Evolutionary conservation across 2,888 invertebrate genomes (phyloP).

Genomic region (Rhagophthalmus giganteus): DNA sequence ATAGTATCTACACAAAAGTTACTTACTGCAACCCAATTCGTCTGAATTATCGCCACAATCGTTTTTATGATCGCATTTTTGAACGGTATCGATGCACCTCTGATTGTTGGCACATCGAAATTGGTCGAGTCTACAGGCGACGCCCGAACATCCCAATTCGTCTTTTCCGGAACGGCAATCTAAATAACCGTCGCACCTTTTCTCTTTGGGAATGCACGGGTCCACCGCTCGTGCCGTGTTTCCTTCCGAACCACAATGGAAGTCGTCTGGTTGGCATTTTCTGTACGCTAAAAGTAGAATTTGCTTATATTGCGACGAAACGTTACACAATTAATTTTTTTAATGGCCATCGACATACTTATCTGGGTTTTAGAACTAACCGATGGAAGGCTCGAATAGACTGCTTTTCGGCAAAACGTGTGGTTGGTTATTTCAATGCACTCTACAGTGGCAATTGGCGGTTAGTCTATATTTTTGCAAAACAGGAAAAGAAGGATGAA

Average conservation of each 20-base stretch:
- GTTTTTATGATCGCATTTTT: constrained; percentile 85
- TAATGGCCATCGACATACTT: background rate
- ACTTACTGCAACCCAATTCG: constrained; percentile 86
- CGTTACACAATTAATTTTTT: too few relatives aligned
- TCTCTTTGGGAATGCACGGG: constrained; percentile 85
- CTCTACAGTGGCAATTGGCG: too few relatives aligned
- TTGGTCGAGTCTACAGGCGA: constrained; percentile 79
- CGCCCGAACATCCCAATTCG: constrained; percentile 74
- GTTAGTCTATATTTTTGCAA: too few relatives aligned
- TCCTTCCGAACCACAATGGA: constrained; percentile 78
- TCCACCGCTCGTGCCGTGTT: constrained; percentile 63
- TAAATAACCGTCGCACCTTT: constrained; percentile 86
- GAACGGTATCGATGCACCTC: constrained; percentile 76
- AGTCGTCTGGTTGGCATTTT: constrained; percentile 84
- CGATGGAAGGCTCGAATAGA: too few relatives aligned
- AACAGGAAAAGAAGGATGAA: too few relatives aligned
- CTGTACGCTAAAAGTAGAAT: constrained; percentile 71
- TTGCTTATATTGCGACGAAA: background rate
- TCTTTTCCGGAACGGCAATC: constrained; percentile 86
- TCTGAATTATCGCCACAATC: constrained; percentile 92
- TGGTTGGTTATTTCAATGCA: too few relatives aligned
- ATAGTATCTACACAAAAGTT: too few relatives aligned
- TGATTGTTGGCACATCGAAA: constrained; percentile 81
- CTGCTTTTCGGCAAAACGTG: too few relatives aligned
- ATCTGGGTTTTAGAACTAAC: background rate